Percentiles rank a stretch among this genome's conserved stretches.
Conservation (phyloP, 2,888 invertebrate species). For the Synergus laeviventris region DNA sequence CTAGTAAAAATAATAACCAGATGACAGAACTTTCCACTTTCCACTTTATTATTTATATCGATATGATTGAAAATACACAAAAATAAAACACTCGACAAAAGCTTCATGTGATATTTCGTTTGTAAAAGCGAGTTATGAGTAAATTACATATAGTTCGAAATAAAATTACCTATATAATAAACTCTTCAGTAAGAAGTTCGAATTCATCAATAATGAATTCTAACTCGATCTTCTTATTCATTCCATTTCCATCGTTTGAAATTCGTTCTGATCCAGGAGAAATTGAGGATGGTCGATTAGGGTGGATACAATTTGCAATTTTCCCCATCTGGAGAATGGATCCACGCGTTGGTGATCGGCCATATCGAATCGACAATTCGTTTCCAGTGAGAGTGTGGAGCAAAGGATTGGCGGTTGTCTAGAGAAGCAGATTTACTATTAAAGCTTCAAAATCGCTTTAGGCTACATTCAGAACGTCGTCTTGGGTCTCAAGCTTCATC, state of each 20-base stretch:
- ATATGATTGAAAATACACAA: no score
- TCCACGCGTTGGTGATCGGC: constrained; percentile 14
- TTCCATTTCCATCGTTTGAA: constrained; percentile 4
- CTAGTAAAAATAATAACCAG: no score
- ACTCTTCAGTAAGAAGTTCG: no score
- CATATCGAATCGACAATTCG: constrained; percentile 28
- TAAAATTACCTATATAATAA: no score
- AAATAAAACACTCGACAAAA: no score
- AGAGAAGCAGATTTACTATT: constrained; percentile 16
- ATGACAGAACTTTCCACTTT: no score
- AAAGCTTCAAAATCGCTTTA: constrained; percentile 27
- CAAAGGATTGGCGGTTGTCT: constrained; percentile 26
- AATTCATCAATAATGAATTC: neutral
- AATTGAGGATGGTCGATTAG: constrained; percentile 21
- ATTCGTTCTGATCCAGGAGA: constrained; percentile 22
- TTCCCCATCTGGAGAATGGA: constrained; percentile 3
- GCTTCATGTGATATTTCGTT: no score
- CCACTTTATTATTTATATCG: no score
- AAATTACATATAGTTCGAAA: no score
- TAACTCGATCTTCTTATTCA: constrained; percentile 3
- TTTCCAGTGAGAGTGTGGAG: constrained; percentile 6
- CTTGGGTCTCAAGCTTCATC: constrained; percentile 19
- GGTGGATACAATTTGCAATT: constrained; percentile 28
- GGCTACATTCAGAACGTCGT: constrained; percentile 18
- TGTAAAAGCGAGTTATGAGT: no score